phyloP scores from a whole-genome alignment of 2,113 vertebrate genomes.

The Eira barbara region DNA sequence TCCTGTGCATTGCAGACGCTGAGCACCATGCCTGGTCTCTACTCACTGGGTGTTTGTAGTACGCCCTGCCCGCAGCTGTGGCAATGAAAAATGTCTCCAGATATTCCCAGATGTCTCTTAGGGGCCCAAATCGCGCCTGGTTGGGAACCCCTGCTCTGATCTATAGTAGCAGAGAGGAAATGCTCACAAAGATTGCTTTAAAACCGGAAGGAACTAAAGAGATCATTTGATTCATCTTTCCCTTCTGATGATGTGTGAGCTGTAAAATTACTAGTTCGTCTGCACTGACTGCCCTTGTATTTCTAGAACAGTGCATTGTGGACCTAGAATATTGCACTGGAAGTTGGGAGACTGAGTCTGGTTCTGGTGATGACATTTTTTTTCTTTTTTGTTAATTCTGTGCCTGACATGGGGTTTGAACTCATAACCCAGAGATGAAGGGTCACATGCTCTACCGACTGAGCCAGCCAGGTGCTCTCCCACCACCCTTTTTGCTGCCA shows the following conservation, averaged over 20 bases:
- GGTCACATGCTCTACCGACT: background rate
- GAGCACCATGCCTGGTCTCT: background rate
- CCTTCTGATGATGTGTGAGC: background rate
- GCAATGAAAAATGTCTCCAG: background rate
- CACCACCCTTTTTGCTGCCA: background rate
- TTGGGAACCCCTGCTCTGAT: background rate
- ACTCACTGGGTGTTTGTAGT: background rate
- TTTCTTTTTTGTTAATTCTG: background rate
- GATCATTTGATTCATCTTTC: background rate
- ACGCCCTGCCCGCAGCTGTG: background rate
- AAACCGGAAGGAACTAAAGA: background rate
- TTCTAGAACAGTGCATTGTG: background rate
- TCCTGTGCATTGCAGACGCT: background rate
- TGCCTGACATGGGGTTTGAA: background rate
- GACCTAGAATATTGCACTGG: background rate
- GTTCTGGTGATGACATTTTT: background rate
- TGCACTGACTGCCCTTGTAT: background rate
- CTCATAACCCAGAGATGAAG: background rate
- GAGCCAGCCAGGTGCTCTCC: background rate
- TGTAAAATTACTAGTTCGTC: background rate
- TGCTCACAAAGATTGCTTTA: background rate
- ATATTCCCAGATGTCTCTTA: background rate
- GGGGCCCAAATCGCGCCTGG: background rate
- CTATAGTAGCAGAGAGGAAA: background rate
- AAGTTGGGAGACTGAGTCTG: background rate